A percentile compares a stretch with the other conserved stretches of the same genome.
phyloP scores from a whole-genome alignment of 2,888 invertebrate species.

The Campoletis raptor region DNA sequence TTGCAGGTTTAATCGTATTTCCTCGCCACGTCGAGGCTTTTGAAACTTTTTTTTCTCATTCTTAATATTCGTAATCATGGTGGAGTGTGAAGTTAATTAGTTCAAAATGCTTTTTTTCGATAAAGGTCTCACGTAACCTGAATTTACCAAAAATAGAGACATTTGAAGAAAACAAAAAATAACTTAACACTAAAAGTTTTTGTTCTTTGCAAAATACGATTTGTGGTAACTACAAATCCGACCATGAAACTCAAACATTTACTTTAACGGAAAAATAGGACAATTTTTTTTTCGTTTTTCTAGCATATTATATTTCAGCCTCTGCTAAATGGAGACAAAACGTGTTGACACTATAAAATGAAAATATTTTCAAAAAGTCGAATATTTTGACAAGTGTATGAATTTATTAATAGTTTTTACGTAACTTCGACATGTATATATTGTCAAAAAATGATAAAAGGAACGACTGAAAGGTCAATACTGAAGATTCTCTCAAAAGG shows the following conservation, averaged over 20 bases:
- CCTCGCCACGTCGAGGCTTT: slow-evolving; percentile 1
- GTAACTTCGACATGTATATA: neutral
- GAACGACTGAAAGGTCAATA: neutral
- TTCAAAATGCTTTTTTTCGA: neutral
- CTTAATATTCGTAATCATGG: neutral
- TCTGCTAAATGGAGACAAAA: too few relatives aligned
- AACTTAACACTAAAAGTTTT: too few relatives aligned
- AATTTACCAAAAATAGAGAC: too few relatives aligned
- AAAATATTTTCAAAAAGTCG: neutral
- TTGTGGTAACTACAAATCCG: too few relatives aligned
- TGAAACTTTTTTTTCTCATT: neutral
- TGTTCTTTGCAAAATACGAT: too few relatives aligned
- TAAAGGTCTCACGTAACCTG: too few relatives aligned
- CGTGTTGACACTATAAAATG: too few relatives aligned
- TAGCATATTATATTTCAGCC: too few relatives aligned
- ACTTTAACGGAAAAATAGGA: too few relatives aligned
- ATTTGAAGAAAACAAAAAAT: too few relatives aligned
- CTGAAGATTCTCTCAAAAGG: neutral
- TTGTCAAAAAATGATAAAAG: neutral
- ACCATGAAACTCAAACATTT: too few relatives aligned
- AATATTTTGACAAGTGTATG: neutral
- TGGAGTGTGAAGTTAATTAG: neutral
- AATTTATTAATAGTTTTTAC: neutral
- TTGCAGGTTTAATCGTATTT: slow-evolving; percentile 32
- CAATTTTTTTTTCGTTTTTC: too few relatives aligned